These are phyloP conservation scores for Paracentrotus lividus DNA, from an alignment of 53 echinoderm and acorn worm genomes.

Conservation along the genomic window DNA sequence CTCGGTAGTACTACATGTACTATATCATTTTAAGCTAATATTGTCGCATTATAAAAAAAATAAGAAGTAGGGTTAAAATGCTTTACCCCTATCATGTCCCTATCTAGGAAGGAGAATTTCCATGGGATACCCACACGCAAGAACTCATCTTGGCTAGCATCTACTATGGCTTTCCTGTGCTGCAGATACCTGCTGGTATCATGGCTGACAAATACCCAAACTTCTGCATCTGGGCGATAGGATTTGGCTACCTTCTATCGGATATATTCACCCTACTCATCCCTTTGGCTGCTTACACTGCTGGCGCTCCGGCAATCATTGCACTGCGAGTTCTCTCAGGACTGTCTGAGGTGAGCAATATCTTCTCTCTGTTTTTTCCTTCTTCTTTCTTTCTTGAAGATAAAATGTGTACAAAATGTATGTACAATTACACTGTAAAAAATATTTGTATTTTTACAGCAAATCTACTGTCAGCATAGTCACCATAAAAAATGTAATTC, in stretches of 20 bases:
- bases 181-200: conserved; percentile 14
- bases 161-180: conserved; percentile 18
- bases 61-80: too few species aligned
- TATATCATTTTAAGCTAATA: too few species aligned
- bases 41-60: not conserved
- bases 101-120: conserved; percentile 47
- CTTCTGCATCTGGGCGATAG: not conserved
- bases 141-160: conserved; percentile 38
- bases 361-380: too few species aligned
- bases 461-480: too few species aligned
- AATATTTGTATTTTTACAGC: too few species aligned
- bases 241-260: not conserved
- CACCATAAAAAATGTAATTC: too few species aligned
- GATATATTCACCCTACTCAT: not conserved
- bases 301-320: not conserved
- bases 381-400: not conserved
- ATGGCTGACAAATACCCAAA: conserved; percentile 8
- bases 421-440: too few species aligned
- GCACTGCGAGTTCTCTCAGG: conserved; percentile 7
- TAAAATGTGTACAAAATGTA: too few species aligned
- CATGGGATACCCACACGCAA: conserved; percentile 41
- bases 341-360: not conserved
- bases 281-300: conserved; percentile 19
- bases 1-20: too few species aligned
- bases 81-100: not conserved